Percentiles rank a stretch among this genome's conserved stretches.
phyloP scores from a whole-genome alignment of 2,888 invertebrate genomes.

The Capitulum mitella region DNA sequence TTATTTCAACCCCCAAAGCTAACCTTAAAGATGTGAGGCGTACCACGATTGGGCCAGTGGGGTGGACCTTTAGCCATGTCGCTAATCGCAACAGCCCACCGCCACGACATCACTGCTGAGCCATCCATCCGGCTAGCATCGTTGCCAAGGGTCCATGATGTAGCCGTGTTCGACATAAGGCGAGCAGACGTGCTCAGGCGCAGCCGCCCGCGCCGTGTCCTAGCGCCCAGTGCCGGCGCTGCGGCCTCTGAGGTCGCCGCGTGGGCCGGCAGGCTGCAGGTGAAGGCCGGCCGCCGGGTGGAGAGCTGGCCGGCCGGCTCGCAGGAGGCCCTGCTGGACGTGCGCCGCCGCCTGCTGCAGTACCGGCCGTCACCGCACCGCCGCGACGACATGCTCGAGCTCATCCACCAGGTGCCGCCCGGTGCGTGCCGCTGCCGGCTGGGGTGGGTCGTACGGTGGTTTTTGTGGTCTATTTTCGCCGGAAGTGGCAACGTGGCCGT shows the following conservation, averaged over 20 bases:
- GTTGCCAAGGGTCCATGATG: too few species aligned
- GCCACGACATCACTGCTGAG: too few species aligned
- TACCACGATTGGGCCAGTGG: neutral
- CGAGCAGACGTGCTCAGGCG: neutral
- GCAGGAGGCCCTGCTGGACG: slow-evolving; percentile 12
- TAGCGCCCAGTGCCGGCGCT: neutral
- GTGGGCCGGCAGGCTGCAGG: neutral
- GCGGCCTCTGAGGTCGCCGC: neutral
- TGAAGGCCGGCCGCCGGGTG: neutral
- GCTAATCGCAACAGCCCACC: too few species aligned
- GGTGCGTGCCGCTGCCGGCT: neutral
- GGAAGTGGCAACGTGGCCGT: neutral
- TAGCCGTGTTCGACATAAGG: neutral
- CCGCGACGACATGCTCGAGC: neutral
- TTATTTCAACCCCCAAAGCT: neutral
- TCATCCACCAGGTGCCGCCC: neutral
- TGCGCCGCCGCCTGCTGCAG: slow-evolving; percentile 2
- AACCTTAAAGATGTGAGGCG: too few species aligned
- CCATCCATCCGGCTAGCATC: too few species aligned
- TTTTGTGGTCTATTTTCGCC: too few species aligned
- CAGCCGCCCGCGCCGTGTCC: neutral
- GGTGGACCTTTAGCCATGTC: too few species aligned
- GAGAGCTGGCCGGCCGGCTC: slow-evolving; percentile 12
- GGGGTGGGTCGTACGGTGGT: too few species aligned
- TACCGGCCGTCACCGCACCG: neutral